These are phyloP conservation scores for Lutjanus campechanus DNA, from an alignment of 2,797 vertebrate species.

Conservation along the genomic window DNA sequence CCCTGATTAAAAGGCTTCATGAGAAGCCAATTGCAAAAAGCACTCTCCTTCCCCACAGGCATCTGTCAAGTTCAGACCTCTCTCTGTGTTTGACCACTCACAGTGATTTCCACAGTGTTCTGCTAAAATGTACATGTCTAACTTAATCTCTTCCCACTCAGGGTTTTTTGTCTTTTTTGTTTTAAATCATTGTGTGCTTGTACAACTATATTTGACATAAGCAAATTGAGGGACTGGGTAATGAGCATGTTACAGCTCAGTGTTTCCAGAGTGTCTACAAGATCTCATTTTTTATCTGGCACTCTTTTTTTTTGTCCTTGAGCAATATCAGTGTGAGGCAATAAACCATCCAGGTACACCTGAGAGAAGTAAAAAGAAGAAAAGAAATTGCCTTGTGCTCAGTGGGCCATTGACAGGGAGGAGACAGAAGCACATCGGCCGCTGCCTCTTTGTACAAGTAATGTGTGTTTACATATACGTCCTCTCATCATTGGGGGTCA, in stretches of 20 bases:
- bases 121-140: conserved; percentile 10
- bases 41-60: conserved; percentile 25
- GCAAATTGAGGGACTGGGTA: conserved; percentile 27
- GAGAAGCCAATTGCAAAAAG: conserved; percentile 41
- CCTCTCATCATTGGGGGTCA: conserved; percentile 46
- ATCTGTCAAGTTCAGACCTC: conserved; percentile 32
- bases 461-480: conserved; percentile 39
- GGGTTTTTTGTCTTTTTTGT: neutral
- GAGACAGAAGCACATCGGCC: conserved; percentile 13
- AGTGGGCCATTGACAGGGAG: conserved; percentile 29
- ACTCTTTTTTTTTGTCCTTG: conserved; percentile 52
- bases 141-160: conserved; percentile 1
- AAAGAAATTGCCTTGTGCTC: conserved; percentile 56
- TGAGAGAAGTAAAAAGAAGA: conserved; percentile 42
- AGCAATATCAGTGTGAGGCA: conserved; percentile 51
- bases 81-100: conserved; percentile 34
- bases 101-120: conserved; percentile 17
- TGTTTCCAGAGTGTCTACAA: conserved; percentile 37
- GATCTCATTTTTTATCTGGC: conserved; percentile 37
- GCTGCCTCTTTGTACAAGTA: conserved; percentile 26
- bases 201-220: conserved; percentile 38
- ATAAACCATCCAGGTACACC: conserved; percentile 57
- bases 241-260: conserved; percentile 41
- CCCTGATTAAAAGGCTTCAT: conserved; percentile 54
- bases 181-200: conserved; percentile 15